Percentiles rank a stretch among this genome's conserved stretches.
Conservation (phyloP, 1,140 invertebrate species). For the Tyrophagus putrescentiae region DNA sequence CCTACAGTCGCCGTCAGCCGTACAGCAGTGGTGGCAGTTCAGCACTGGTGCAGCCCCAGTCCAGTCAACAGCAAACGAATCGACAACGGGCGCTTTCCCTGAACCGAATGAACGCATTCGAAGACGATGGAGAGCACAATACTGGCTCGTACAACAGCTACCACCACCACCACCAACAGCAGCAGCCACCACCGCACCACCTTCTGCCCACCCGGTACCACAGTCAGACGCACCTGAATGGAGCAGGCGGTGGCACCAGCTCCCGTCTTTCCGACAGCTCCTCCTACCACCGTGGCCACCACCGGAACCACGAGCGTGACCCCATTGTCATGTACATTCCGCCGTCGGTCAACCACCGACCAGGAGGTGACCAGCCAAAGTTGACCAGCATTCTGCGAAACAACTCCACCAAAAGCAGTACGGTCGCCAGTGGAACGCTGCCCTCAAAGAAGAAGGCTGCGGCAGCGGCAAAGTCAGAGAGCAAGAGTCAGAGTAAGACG, state of each 20-base stretch:
- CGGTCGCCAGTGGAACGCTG: not conserved
- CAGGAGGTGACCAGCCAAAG: not conserved
- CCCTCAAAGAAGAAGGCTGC: not conserved
- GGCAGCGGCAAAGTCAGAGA: not conserved
- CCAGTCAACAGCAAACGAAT: slow-evolving; percentile 1
- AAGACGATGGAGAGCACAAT: not conserved
- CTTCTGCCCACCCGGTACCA: not conserved
- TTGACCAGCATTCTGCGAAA: slow-evolving; percentile 11
- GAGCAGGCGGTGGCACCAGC: not conserved
- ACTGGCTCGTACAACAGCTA: not conserved
- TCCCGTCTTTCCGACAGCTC: not conserved
- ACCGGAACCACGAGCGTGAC: slow-evolving; percentile 16
- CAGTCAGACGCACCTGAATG: slow-evolving; percentile 15
- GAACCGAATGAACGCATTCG: slow-evolving; percentile 14
- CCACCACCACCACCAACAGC: not conserved
- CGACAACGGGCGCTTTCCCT: slow-evolving; percentile 19
- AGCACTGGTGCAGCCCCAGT: too few species aligned
- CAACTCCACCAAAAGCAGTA: slow-evolving; percentile 10
- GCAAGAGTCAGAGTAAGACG: not conserved
- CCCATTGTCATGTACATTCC: slow-evolving; percentile 23
- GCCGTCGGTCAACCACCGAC: slow-evolving; percentile 14
- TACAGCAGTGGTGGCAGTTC: too few species aligned
- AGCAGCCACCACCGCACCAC: not conserved
- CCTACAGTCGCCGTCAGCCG: slow-evolving; percentile 17
- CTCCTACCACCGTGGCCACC: not conserved